Evolutionary conservation across 2,113 vertebrate genomes (phyloP).

Genomic region (Microtus pennsylvanicus): DNA sequence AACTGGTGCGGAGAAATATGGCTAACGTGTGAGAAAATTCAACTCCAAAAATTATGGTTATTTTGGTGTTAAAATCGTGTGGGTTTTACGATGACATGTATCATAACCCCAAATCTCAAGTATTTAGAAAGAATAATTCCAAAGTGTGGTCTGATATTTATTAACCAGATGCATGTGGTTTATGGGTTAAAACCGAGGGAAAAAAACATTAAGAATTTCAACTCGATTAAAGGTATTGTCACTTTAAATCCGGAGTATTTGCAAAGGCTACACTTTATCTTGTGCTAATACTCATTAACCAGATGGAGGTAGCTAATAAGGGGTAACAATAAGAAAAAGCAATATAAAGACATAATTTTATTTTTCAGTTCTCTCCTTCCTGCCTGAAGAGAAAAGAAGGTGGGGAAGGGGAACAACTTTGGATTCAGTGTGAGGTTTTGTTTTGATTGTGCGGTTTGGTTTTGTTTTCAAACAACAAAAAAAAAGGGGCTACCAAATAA

Average conservation of each 20-base stretch:
- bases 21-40: slow-evolving; percentile 37
- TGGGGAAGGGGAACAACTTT: slow-evolving; percentile 76
- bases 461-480: slow-evolving; percentile 80
- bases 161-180: slow-evolving; percentile 49
- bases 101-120: slow-evolving; percentile 49
- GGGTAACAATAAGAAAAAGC: slow-evolving; percentile 78
- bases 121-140: slow-evolving; percentile 51
- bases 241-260: slow-evolving; percentile 48
- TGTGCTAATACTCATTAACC: slow-evolving; percentile 75
- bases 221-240: slow-evolving; percentile 33
- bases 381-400: slow-evolving; percentile 79
- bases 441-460: slow-evolving; percentile 71
- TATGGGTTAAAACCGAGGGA: slow-evolving; percentile 49
- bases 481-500: slow-evolving; percentile 60
- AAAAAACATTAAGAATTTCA: slow-evolving; percentile 35
- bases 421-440: slow-evolving; percentile 79
- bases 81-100: slow-evolving; percentile 59
- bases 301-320: slow-evolving; percentile 73
- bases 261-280: slow-evolving; percentile 53
- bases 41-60: slow-evolving; percentile 59
- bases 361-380: slow-evolving; percentile 81
- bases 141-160: slow-evolving; percentile 53
- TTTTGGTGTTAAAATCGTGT: slow-evolving; percentile 56
- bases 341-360: slow-evolving; percentile 82
- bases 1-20: slow-evolving; percentile 29